Evolutionary conservation across 2,888 invertebrate species (phyloP).

Genomic region (Cotesia congregata): DNA sequence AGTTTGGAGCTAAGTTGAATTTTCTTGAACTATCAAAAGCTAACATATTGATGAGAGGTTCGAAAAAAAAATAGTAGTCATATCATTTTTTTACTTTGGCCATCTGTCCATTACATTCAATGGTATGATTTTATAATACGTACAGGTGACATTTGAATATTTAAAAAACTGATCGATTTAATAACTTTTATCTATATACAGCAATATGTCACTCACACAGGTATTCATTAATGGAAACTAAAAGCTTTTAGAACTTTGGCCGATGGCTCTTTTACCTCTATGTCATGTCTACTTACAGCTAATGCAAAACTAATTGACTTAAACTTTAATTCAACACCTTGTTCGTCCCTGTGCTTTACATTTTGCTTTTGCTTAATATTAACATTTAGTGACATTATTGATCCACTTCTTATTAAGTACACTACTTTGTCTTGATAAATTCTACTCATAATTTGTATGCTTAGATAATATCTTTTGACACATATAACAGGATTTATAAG

Average conservation of each 20-base stretch:
- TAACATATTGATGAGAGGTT: too few relatives aligned
- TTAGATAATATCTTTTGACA: neutral
- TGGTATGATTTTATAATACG: slow-evolving; percentile 5
- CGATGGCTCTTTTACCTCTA: slow-evolving; percentile 51
- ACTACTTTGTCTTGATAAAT: neutral
- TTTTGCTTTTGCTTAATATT: slow-evolving; percentile 10
- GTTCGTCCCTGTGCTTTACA: slow-evolving; percentile 8
- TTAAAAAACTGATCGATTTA: neutral
- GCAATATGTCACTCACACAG: slow-evolving; percentile 24
- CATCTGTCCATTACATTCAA: neutral
- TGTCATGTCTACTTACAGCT: slow-evolving; percentile 57
- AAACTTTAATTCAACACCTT: slow-evolving; percentile 49
- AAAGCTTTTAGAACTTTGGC: slow-evolving; percentile 61
- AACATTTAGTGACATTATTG: slow-evolving; percentile 2
- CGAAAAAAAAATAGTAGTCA: too few relatives aligned
- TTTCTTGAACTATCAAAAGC: too few relatives aligned
- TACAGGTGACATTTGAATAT: neutral
- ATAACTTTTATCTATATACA: neutral
- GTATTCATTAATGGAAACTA: slow-evolving; percentile 50
- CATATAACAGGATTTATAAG: neutral
- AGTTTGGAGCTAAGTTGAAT: too few relatives aligned
- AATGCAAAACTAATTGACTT: slow-evolving; percentile 62
- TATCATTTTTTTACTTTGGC: too few relatives aligned
- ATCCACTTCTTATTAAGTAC: slow-evolving; percentile 8
- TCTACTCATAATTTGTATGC: neutral